Evolutionary conservation across 2,797 vertebrate species (phyloP).

Genomic region (Sebastes matsubarae): DNA sequence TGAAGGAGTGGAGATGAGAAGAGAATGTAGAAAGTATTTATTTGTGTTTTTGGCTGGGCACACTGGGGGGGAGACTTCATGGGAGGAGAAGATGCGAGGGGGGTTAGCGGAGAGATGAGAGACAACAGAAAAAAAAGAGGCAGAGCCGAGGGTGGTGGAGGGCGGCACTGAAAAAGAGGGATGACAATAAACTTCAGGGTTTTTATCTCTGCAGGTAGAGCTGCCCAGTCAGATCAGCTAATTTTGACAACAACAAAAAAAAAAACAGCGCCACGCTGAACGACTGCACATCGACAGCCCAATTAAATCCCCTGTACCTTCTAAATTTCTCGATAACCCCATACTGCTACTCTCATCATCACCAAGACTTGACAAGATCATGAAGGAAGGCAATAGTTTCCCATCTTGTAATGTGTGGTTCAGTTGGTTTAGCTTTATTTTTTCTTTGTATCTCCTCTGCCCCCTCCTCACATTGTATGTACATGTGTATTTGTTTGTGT

Average conservation of each 20-base stretch:
- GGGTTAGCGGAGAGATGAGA: constrained; percentile 23
- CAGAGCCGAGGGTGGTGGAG: constrained; percentile 10
- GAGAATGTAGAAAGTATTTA: constrained; percentile 30
- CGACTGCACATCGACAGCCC: not conserved
- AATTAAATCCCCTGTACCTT: not conserved
- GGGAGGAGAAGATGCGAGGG: constrained; percentile 10
- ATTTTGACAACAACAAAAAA: not conserved
- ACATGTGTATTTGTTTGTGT: constrained; percentile 23
- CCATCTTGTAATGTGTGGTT: not conserved
- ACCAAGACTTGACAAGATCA: too few relatives aligned
- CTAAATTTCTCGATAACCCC: not conserved
- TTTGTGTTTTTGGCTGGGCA: constrained; percentile 34
- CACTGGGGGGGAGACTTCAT: constrained; percentile 17
- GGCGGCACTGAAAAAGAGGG: not conserved
- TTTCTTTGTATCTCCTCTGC: not conserved
- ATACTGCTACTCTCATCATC: not conserved
- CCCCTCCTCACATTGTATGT: not conserved
- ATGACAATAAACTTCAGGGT: constrained; percentile 25
- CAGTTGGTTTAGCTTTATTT: not conserved
- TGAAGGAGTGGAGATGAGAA: constrained; percentile 25
- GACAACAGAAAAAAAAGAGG: constrained; percentile 20
- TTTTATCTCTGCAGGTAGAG: constrained; percentile 30
- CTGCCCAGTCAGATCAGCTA: constrained; percentile 1
- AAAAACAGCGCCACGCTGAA: not conserved
- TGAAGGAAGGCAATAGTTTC: not conserved